Evolutionary conservation across 1,140 invertebrate species (phyloP).

Genomic region (Cataglyphis hispanica): DNA sequence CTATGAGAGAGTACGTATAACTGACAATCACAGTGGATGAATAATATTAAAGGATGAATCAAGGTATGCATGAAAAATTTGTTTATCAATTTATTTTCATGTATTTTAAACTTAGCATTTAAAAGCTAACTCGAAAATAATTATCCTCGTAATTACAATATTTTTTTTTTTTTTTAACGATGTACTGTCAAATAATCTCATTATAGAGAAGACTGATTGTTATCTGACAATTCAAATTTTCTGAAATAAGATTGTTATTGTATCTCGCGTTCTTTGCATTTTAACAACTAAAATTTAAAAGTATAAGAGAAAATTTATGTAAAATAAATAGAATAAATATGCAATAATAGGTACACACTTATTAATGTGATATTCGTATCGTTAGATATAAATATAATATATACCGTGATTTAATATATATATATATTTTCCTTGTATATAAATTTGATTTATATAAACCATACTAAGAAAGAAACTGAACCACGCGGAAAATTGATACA

Average conservation of each 20-base stretch:
- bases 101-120: neutral
- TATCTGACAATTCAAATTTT: neutral
- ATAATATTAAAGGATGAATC: neutral
- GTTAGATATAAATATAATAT: neutral
- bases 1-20: neutral
- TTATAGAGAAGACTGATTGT: neutral
- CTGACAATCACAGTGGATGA: neutral
- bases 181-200: neutral
- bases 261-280: neutral
- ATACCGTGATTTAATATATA: neutral
- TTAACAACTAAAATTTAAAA: neutral
- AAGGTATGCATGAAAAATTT: neutral
- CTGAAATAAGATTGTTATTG: neutral
- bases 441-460: slow-evolving; percentile 43
- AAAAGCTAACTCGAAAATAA: neutral
- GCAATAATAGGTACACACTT: no score
- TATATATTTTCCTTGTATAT: neutral
- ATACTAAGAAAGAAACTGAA: slow-evolving; percentile 18
- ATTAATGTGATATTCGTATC: neutral
- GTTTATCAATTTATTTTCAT: neutral
- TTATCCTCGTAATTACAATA: neutral
- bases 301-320: neutral
- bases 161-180: no score
- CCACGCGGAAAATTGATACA: slow-evolving; percentile 51
- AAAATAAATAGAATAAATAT: slow-evolving; percentile 8